Evolutionary conservation across 2,113 vertebrate genomes (phyloP), one percentile per base, ranked within the genome.

Genomic region (Pygoscelis antarcticus): DNA sequence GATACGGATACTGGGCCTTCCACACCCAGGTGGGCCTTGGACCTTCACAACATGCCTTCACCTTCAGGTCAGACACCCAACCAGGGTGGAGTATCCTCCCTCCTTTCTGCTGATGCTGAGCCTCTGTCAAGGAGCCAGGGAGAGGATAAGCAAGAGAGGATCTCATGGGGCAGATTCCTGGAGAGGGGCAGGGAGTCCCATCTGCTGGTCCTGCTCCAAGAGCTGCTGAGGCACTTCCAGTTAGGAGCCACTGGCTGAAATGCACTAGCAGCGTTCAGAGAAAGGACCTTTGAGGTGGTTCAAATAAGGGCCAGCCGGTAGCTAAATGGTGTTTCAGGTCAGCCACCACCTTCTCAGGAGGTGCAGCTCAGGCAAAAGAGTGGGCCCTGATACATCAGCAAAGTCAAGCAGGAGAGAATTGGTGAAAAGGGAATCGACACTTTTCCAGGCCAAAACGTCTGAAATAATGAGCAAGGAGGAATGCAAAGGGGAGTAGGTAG

Each of bases 401-500:
- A 68, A 76, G 68, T 74, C 81, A 38, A 72, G 89, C 72, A 80
- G 77, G 44, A 91, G 61, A 96, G 54, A 60, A 46, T 6, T 32
- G 12, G 5, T 38, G 57, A 76, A 38, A 65, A 85, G 83, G 27
- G 83, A 87, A 79, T 72, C 66, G 32, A n/a, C 10, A 2, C 55
- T 76, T 62, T 44, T 42, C 27, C 61, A 91, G 61, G 70, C 93
- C 94, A 90, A 88, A 93, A 51, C 14, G 54, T 72, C 89, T 95
- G 93, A 32, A 95, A 82, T 62, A 94, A 90, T 3, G 13, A 91
- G 30, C 40, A 11, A 89, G 77, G 60, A 96, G 89, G 89, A 96
- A 95, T 57, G 78, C 70, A 40, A 3, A 95, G 87, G 92, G 95
- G 91, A 97, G 89, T 0, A 25, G 94, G 94, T 14, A 40, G 89